Evolutionary conservation across 2,888 invertebrate species (phyloP), one percentile per base, ranked within the genome.

Genomic region (Dendrolimus houi): DNA sequence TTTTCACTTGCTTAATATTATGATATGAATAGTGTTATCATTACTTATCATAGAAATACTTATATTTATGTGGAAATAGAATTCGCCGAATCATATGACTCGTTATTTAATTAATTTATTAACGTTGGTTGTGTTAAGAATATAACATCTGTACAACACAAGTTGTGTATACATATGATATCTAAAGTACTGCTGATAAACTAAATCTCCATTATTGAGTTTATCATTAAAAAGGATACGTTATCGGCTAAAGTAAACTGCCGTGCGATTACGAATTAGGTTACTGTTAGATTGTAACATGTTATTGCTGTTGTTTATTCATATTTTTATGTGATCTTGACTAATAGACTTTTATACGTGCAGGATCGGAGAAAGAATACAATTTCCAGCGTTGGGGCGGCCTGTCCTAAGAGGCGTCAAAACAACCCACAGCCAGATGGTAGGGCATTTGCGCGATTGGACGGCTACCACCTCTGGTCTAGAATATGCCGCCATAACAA

Each of bases 251-350:
- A 59, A 61, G 66, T 62, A 69, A 68, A 70, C 68, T 69, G 62
- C 69, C 65, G 61, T 66, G 61, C 59, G 68, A 74, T 74, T 74
- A 64, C 65, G 62, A 81, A 79, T 69, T 75, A 66, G 77, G 83
- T 76, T 75, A 75, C 60, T 66, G 65, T 70, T 69, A 54, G 29
- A 14, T 56, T 29, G 29, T 29, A 29, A 29, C 29, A 6, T 29
- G 29, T 29, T 29, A 29, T 29, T 29, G 29, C 29, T 29, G 29
- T 29, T 29, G 6, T 29, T 29, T 29, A 29, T 29, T 29, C 29
- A 29, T 29, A 29, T 29, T 29, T 29, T 29, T 29, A 2, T 29
- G 6, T 29, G 6, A 29, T 3, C 29, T 29, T 29, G 6, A 6
- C 29, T 29, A 17, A 17, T 17, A 17, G 17, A 17, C 17, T 17